Conservation (phyloP, 2,888 invertebrate genomes). For the Limnephilus auricula region DNA sequence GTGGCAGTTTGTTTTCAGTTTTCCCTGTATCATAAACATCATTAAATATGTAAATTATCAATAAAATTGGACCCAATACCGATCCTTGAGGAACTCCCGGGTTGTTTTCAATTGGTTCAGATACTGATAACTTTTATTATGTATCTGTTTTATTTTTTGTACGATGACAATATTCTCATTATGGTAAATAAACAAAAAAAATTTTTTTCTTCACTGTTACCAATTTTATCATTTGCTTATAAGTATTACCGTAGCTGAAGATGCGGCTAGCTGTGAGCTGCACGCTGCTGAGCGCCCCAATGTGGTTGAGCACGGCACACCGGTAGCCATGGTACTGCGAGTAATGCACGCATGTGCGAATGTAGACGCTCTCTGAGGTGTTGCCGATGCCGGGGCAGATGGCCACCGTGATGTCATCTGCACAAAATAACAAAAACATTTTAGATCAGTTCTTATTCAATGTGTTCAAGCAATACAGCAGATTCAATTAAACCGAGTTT, state of each 20-base stretch:
- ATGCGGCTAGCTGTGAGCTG: slow-evolving; percentile 92
- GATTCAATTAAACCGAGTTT: no score
- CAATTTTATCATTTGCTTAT: background rate
- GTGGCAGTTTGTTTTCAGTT: no score
- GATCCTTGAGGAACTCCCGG: no score
- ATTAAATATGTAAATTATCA: no score
- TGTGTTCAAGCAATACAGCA: no score
- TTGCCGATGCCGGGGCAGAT: slow-evolving; percentile 96
- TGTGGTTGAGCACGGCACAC: slow-evolving; percentile 95
- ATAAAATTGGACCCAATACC: no score
- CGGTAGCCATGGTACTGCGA: slow-evolving; percentile 94
- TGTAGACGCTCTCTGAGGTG: slow-evolving; percentile 95
- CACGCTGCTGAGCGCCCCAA: slow-evolving; percentile 91
- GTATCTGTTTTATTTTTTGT: no score
- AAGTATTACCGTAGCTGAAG: slow-evolving; percentile 90
- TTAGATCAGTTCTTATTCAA: background rate
- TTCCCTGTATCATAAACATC: no score
- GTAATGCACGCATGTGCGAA: slow-evolving; percentile 94
- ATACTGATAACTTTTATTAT: no score
- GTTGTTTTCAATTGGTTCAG: no score
- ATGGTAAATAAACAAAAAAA: no score
- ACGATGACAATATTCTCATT: no score
- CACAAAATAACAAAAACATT: background rate
- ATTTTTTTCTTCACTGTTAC: background rate
- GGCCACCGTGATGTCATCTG: slow-evolving; percentile 92